Evolutionary conservation across 2,888 invertebrate genomes (phyloP).

Genomic region (Incurvaria masculella): DNA sequence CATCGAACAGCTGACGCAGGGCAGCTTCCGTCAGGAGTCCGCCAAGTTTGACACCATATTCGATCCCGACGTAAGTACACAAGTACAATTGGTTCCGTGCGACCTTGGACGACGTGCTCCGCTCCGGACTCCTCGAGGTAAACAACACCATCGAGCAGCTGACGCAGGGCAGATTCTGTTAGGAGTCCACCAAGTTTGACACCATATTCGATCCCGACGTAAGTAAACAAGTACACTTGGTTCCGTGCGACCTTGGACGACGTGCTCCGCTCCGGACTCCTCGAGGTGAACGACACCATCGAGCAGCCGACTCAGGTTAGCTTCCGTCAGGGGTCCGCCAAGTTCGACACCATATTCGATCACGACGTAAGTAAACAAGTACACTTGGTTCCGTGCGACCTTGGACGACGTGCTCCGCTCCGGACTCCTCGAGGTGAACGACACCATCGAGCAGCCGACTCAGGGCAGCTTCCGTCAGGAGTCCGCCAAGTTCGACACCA

Average conservation of each 20-base stretch:
- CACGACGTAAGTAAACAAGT: slow-evolving; percentile 30
- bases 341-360: slow-evolving; percentile 30
- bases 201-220: slow-evolving; percentile 33
- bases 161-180: slow-evolving; percentile 34
- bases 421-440: slow-evolving; percentile 26
- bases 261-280: slow-evolving; percentile 22
- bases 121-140: slow-evolving; percentile 24
- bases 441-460: slow-evolving; percentile 29
- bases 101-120: slow-evolving; percentile 21
- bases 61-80: slow-evolving; percentile 28
- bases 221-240: no score
- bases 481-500: slow-evolving; percentile 27
- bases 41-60: slow-evolving; percentile 30
- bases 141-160: slow-evolving; percentile 29
- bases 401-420: slow-evolving; percentile 23
- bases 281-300: slow-evolving; percentile 27
- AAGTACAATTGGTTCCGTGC: slow-evolving; percentile 7
- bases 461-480: slow-evolving; percentile 34
- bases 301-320: slow-evolving; percentile 31
- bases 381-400: no score
- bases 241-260: slow-evolving; percentile 21
- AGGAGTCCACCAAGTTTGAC: slow-evolving; percentile 28
- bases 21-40: slow-evolving; percentile 30
- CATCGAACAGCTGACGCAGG: slow-evolving; percentile 31
- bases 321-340: slow-evolving; percentile 31